These are phyloP conservation scores for Myzus persicae DNA, from an alignment of 1,140 invertebrate species.

Conservation along the genomic window DNA sequence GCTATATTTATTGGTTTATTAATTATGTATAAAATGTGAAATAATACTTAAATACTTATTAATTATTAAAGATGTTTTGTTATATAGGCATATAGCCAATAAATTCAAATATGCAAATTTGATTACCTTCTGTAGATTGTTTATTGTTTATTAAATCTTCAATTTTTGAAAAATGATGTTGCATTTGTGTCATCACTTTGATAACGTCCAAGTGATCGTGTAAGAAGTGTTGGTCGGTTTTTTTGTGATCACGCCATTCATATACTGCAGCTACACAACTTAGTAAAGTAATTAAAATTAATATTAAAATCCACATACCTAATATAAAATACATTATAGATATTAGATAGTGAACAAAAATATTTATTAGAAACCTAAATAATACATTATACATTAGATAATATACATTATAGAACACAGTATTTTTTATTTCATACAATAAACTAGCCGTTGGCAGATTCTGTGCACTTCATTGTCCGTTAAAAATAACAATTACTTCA, in stretches of 20 bases:
- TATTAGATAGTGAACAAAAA: too few species aligned
- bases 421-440: too few species aligned
- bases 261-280: not conserved
- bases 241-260: not conserved
- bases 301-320: not conserved
- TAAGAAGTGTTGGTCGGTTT: not conserved
- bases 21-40: too few species aligned
- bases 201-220: not conserved
- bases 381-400: too few species aligned
- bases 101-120: not conserved
- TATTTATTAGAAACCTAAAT: too few species aligned
- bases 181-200: not conserved
- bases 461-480: too few species aligned
- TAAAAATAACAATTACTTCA: too few species aligned
- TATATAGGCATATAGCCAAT: not conserved
- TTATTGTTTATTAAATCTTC: not conserved
- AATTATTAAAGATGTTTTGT: not conserved
- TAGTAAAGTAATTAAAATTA: not conserved
- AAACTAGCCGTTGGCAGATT: too few species aligned
- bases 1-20: not conserved
- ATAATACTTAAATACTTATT: not conserved
- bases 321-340: too few species aligned
- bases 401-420: too few species aligned
- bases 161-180: not conserved
- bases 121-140: not conserved